Percentiles rank a stretch among this genome's conserved stretches.
Evolutionary conservation across 2,113 vertebrate species (phyloP).

Genomic region (Capreolus pygargus): DNA sequence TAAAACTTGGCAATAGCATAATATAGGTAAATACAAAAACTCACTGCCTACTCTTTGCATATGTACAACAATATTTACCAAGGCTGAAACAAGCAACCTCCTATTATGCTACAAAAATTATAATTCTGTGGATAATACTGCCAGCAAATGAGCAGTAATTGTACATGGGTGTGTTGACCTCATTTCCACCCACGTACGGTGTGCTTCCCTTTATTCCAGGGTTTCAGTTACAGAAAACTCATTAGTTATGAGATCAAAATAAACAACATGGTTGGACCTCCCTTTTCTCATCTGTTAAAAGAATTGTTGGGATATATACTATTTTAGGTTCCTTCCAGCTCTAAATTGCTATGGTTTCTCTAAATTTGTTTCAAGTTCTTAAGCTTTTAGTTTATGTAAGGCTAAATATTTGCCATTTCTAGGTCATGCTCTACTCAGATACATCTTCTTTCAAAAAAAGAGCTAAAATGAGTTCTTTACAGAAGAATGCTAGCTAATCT

Average conservation of each 20-base stretch:
- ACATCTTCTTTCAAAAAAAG: background rate
- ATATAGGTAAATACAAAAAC: background rate
- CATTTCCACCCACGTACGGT: background rate
- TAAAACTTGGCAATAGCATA: background rate
- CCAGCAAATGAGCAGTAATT: background rate
- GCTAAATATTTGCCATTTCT: background rate
- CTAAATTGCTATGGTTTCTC: slow-evolving; percentile 3
- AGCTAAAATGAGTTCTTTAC: background rate
- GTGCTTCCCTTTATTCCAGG: slow-evolving; percentile 5
- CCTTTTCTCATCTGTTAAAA: slow-evolving; percentile 15
- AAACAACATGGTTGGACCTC: background rate
- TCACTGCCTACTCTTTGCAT: background rate
- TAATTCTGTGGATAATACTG: background rate
- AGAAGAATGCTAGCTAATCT: background rate
- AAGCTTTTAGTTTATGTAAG: background rate
- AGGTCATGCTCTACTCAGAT: background rate
- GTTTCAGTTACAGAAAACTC: background rate
- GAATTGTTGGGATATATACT: background rate
- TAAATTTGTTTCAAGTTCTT: background rate
- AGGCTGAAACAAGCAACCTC: background rate
- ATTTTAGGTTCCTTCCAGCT: background rate
- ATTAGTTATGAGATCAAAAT: slow-evolving; percentile 10
- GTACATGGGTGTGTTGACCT: background rate
- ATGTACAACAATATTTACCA: slow-evolving; percentile 3
- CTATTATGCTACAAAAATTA: background rate